phyloP scores from a whole-genome alignment of 2,113 vertebrate genomes.

The Hydrochoerus hydrochaeris region DNA sequence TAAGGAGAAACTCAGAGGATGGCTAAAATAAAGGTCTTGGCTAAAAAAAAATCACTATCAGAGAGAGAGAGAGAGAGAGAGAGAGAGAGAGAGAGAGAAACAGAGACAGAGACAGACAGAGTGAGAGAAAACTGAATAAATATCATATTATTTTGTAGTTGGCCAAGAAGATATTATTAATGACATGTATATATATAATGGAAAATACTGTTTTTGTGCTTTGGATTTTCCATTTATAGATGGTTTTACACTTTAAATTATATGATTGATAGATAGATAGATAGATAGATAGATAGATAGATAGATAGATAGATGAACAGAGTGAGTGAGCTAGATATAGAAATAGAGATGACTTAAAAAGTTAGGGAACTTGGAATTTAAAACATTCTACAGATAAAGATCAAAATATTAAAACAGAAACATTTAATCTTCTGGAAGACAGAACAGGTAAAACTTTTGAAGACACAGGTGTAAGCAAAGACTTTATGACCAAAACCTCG shows the following conservation, averaged over 20 bases:
- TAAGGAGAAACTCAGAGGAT: neutral
- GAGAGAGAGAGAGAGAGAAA: neutral
- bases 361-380: neutral
- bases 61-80: neutral
- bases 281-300: neutral
- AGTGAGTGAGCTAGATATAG: neutral
- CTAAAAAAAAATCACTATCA: neutral
- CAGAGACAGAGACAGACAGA: too few relatives aligned
- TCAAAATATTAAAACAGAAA: neutral
- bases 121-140: neutral
- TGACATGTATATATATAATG: neutral
- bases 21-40: neutral
- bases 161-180: neutral
- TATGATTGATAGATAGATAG: neutral
- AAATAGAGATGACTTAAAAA: neutral
- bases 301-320: too few relatives aligned
- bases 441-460: neutral
- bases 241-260: neutral
- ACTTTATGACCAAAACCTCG: neutral
- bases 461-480: neutral
- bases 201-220: neutral
- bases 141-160: neutral
- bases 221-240: neutral
- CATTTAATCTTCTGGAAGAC: neutral
- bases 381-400: conserved; percentile 48